Conservation (phyloP, 2,797 vertebrate species). For the Lepilemur ruficaudatus region DNA sequence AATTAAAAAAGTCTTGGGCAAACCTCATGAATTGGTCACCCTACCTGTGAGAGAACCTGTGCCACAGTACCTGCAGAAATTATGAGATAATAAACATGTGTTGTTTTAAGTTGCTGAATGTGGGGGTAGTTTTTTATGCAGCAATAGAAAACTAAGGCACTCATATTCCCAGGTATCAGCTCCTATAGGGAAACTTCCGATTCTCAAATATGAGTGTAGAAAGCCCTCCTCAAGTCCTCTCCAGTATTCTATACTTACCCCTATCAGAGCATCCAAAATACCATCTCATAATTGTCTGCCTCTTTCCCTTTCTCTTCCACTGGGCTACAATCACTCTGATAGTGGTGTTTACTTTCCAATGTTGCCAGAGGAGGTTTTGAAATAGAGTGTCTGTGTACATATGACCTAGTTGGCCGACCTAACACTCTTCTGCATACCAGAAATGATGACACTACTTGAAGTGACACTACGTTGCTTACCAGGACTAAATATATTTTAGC, state of each 20-base stretch:
- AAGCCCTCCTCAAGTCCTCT: neutral
- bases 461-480: neutral
- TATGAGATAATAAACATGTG: neutral
- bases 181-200: neutral
- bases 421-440: no score
- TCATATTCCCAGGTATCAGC: neutral
- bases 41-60: neutral
- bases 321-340: neutral
- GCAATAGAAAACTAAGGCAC: neutral
- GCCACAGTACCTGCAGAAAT: neutral
- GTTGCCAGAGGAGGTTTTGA: neutral
- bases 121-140: neutral
- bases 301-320: neutral
- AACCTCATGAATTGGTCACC: neutral
- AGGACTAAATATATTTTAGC: neutral
- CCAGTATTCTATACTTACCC: accelerated
- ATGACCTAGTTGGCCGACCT: no score
- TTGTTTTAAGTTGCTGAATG: neutral
- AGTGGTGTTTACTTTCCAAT: neutral
- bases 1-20: neutral
- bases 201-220: neutral
- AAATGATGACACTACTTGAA: neutral
- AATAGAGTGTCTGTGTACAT: no score
- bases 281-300: neutral
- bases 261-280: neutral